A percentile compares a stretch with the other conserved stretches of the same genome.
phyloP scores from a whole-genome alignment of 2,113 vertebrate genomes.

The Phylloscopus trochilus region DNA sequence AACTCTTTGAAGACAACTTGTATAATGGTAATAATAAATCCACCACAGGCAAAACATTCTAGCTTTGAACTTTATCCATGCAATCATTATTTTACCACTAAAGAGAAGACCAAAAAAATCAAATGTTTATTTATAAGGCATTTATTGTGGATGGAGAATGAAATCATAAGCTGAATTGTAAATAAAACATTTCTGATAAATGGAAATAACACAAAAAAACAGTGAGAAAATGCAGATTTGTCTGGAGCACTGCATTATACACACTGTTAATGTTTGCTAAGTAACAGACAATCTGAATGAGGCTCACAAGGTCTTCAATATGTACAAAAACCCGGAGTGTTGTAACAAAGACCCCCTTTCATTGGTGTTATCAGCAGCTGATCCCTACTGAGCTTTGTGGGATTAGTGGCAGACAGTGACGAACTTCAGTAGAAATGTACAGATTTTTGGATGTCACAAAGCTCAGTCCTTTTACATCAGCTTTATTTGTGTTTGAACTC shows the following conservation, averaged over 20 bases:
- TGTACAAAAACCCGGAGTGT: not conserved
- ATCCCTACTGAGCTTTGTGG: slow-evolving; percentile 39
- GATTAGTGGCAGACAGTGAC: slow-evolving; percentile 53
- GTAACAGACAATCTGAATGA: not conserved
- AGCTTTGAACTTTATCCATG: slow-evolving; percentile 40
- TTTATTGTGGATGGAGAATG: not conserved
- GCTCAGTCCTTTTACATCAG: not conserved
- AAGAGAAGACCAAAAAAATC: not conserved
- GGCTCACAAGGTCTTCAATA: slow-evolving; percentile 3
- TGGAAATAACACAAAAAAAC: not conserved
- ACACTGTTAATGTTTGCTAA: not conserved
- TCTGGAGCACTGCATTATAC: not conserved
- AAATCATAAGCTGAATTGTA: not conserved
- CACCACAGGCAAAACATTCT: slow-evolving; percentile 7
- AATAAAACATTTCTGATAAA: not conserved
- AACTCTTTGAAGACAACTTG: slow-evolving; percentile 15
- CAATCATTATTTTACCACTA: not conserved
- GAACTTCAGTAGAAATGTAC: slow-evolving; percentile 36
- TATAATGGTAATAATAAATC: not conserved
- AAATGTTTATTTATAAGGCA: not conserved
- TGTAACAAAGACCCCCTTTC: slow-evolving; percentile 39
- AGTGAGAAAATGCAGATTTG: not conserved
- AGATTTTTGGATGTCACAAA: not conserved
- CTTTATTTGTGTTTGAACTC: not conserved
- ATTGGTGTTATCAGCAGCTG: slow-evolving; percentile 17